Conservation (phyloP, 2,888 invertebrate genomes). For the Thyatira batis region DNA sequence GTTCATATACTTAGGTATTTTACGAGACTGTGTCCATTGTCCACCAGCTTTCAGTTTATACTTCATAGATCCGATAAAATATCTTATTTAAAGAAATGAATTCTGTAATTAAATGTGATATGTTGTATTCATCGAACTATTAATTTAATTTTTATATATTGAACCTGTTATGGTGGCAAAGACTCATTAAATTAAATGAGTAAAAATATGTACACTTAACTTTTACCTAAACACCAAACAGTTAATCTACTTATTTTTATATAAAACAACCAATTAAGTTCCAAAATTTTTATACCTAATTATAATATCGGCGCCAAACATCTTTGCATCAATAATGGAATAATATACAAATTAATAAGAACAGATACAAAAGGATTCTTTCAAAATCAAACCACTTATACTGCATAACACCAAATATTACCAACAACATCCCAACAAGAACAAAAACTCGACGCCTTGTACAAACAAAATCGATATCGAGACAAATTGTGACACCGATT, state of each 20-base stretch:
- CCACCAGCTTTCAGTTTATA: neutral
- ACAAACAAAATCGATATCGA: constrained; percentile 13
- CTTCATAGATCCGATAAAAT: neutral
- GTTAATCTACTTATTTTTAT: neutral
- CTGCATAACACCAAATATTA: neutral
- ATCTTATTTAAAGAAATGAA: too few species aligned
- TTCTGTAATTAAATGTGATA: too few species aligned
- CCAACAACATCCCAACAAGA: neutral
- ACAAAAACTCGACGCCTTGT: constrained; percentile 11
- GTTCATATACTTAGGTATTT: neutral
- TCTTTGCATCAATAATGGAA: neutral
- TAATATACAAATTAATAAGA: neutral
- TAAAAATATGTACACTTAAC: too few species aligned
- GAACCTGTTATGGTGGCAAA: too few species aligned
- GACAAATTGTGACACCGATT: constrained; percentile 23
- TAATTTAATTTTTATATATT: too few species aligned
- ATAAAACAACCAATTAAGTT: too few species aligned
- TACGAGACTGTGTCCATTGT: neutral
- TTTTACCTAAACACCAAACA: too few species aligned
- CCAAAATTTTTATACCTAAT: too few species aligned
- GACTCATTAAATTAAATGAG: too few species aligned
- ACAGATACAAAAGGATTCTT: neutral
- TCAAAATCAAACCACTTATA: neutral
- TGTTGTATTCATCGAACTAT: too few species aligned
- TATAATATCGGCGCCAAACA: neutral